A percentile compares a stretch with the other conserved stretches of the same genome.
Conservation (phyloP, 2,888 invertebrate species). For the Oegoconia quadripuncta region DNA sequence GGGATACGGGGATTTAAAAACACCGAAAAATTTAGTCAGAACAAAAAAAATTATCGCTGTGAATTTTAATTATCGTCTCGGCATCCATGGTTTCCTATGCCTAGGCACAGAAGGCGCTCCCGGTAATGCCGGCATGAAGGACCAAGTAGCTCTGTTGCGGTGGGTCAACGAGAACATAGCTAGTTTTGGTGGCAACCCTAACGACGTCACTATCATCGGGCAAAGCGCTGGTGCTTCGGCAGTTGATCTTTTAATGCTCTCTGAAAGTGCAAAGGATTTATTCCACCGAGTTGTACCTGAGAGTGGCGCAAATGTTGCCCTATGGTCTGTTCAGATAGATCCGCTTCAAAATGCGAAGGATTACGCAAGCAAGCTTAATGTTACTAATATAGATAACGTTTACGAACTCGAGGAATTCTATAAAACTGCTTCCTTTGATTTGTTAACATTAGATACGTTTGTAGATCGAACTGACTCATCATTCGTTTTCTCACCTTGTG, state of each 20-base stretch:
- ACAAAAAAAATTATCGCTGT: conserved; percentile 29
- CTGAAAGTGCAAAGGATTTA: conserved; percentile 32
- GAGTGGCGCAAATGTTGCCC: conserved; percentile 37
- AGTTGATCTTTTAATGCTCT: conserved; percentile 40
- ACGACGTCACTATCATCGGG: conserved; percentile 43
- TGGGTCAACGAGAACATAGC: conserved; percentile 49
- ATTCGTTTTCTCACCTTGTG: conserved; percentile 17
- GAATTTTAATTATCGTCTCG: conserved; percentile 35
- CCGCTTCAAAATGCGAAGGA: conserved; percentile 37
- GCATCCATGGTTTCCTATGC: conserved; percentile 35
- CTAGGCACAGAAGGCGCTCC: conserved; percentile 36
- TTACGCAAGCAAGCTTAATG: conserved; percentile 29
- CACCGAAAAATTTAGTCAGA: conserved; percentile 21
- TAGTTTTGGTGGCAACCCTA: conserved; percentile 44
- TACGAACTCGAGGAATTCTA: conserved; percentile 42
- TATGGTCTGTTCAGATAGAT: conserved; percentile 34
- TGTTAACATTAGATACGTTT: conserved; percentile 26
- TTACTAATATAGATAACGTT: conserved; percentile 32
- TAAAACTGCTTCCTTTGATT: conserved; percentile 30
- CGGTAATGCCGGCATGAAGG: conserved; percentile 48
- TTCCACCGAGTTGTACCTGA: conserved; percentile 44
- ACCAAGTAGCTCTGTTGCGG: conserved; percentile 40
- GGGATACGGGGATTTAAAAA: conserved; percentile 22
- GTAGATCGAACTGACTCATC: conserved; percentile 24
- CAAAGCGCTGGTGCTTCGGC: conserved; percentile 39